A percentile compares a stretch with the other conserved stretches of the same genome.
Evolutionary conservation across 37 sponge, comb jelly and placozoan genomes (phyloP).

Genomic region (Sycon ciliatum): DNA sequence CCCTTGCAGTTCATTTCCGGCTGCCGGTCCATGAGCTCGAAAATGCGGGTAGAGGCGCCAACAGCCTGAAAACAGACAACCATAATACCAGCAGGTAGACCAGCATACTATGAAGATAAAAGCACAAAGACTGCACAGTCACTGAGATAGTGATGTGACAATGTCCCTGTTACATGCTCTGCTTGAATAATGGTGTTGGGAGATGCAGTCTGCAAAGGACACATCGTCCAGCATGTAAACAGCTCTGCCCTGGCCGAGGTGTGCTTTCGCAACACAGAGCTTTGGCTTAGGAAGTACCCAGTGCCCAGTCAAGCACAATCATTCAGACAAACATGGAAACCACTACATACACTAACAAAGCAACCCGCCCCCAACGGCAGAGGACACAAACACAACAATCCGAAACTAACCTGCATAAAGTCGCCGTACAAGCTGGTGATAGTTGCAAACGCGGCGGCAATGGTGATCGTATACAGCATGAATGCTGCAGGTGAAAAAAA

Average conservation of each 20-base stretch:
- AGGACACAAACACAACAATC: background rate
- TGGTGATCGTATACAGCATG: conserved; percentile 77
- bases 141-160: too few species aligned
- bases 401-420: conserved; percentile 64
- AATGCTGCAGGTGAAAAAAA: conserved; percentile 30
- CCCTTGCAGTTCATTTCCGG: conserved; percentile 32
- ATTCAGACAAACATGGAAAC: background rate
- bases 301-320: background rate
- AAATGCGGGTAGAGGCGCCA: conserved; percentile 67
- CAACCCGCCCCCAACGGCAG: background rate
- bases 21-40: conserved; percentile 64
- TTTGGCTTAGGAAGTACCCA: background rate
- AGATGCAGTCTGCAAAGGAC: too few species aligned
- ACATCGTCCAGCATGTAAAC: too few species aligned
- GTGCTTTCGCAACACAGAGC: too few species aligned
- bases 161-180: too few species aligned
- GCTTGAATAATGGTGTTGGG: too few species aligned
- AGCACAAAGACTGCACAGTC: too few species aligned
- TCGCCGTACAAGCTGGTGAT: conserved; percentile 70
- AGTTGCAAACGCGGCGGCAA: conserved; percentile 73
- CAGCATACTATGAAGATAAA: too few species aligned
- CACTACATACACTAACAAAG: conserved; percentile 2
- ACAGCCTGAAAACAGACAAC: conserved; percentile 53
- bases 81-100: too few species aligned
- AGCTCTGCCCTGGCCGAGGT: too few species aligned